These are phyloP conservation scores for Piezodorus guildinii DNA, from an alignment of 1,140 invertebrate genomes.

Conservation along the genomic window DNA sequence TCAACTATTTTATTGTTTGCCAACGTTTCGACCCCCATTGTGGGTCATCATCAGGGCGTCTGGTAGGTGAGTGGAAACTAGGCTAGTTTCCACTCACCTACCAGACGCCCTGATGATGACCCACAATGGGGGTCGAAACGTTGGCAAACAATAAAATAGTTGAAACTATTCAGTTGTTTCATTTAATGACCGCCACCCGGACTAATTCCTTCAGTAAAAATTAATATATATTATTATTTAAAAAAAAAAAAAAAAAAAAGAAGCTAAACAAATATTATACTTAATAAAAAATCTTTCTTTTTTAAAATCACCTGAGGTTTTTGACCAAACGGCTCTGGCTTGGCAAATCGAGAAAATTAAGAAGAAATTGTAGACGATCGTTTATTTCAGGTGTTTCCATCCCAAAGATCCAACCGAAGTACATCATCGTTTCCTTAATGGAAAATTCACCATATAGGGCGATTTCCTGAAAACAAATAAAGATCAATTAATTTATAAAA, in stretches of 20 bases:
- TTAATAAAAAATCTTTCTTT: too few relatives aligned
- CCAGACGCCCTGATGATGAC: too few relatives aligned
- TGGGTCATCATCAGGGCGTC: too few relatives aligned
- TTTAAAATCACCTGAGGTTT: constrained; percentile 55
- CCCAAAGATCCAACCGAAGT: constrained; percentile 79
- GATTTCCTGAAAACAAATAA: constrained; percentile 52
- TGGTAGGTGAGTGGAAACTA: too few relatives aligned
- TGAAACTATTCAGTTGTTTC: too few relatives aligned
- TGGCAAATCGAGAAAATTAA: constrained; percentile 51
- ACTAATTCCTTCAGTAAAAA: too few relatives aligned
- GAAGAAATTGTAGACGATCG: constrained; percentile 65
- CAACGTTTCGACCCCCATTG: too few relatives aligned
- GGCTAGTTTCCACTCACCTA: too few relatives aligned
- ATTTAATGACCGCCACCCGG: too few relatives aligned
- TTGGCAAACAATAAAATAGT: too few relatives aligned
- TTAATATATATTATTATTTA: neutral
- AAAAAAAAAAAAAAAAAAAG: neutral
- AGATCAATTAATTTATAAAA: neutral
- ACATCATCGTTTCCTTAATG: constrained; percentile 79
- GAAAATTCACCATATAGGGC: constrained; percentile 85
- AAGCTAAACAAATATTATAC: neutral
- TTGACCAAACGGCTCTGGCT: constrained; percentile 55
- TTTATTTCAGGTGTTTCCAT: constrained; percentile 63
- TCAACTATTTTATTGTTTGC: too few relatives aligned
- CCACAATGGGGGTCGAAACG: too few relatives aligned